Evolutionary conservation across 2,113 vertebrate species (phyloP), one percentile per base, ranked within the genome.

Genomic region (Takifugu flavidus): DNA sequence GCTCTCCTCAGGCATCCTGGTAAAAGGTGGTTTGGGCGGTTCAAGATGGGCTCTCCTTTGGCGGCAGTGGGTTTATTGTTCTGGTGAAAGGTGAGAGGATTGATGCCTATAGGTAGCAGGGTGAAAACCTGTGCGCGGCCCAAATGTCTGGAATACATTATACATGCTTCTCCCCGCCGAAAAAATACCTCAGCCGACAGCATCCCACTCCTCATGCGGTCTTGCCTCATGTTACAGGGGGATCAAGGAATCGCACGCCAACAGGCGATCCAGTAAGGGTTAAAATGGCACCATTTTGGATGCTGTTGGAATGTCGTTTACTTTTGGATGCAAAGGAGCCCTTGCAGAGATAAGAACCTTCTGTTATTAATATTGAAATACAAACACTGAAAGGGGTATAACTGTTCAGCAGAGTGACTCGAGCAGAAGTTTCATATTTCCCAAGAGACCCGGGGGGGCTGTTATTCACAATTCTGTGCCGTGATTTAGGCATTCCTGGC

Each of bases 81-180:
- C 49, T 82, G 86, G 80, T 55, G 88, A 91, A 91, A 89, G 74
- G 51, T 59, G 87, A 91, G 87, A 91, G 79, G 88, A 76, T 86
- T 90, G 89, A 91, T 90, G 90, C 79, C 64, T 87, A 82, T 88
- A 87, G 87, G 87, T 89, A 89, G 89, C 80, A 67, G 59, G 63
- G 73, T 81, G 60, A 74, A 80, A 75, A 81, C 65, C 60, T 26
- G 57, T 82, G 79, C 83, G 86, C 78, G 56, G 80, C 71, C 75
- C 39, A 49, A 84, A 59, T 65, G 82, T 85, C 89, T 91, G 90
- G 89, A 92, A 86, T 80, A 77, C 77, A 90, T 92, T 90, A 91
- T 70, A 74, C 69, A 77, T 84, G 74, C 74, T 68, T 89, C 80
- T 81, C 74, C 67, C 67, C 71, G 74, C 82, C 43, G 57, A 73